Percentiles rank a stretch among this genome's conserved stretches.
These are phyloP conservation scores for Beaufortia kweichowensis DNA, from an alignment of 2,113 vertebrate genomes.

Conservation along the genomic window DNA sequence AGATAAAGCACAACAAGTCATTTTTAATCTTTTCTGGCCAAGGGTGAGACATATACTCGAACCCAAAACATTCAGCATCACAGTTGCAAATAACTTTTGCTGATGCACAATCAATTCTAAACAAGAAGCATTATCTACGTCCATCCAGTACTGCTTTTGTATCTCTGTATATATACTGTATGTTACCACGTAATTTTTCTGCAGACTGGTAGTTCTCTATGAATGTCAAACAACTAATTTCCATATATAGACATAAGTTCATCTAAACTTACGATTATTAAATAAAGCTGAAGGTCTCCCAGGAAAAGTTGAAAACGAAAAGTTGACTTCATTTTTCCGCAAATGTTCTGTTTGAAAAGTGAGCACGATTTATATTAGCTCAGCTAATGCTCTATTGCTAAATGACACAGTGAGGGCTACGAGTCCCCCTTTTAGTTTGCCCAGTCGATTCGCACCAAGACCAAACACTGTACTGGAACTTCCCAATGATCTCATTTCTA, in stretches of 20 bases:
- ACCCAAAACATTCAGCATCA: not conserved
- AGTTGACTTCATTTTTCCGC: not conserved
- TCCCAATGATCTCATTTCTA: constrained; percentile 7
- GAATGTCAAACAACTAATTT: not conserved
- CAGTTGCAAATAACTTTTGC: not conserved
- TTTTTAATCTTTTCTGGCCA: not conserved
- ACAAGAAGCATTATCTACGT: not conserved
- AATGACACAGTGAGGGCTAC: not conserved
- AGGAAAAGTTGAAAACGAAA: not conserved
- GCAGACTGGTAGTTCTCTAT: not conserved
- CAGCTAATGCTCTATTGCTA: not conserved
- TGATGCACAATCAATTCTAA: not conserved
- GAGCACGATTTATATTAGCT: not conserved
- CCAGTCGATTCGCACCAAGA: not conserved
- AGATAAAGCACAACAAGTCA: not conserved
- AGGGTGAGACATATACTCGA: not conserved
- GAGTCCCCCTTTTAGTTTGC: not conserved
- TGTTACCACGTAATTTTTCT: not conserved
- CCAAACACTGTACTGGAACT: constrained; percentile 5
- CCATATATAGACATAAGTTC: not conserved
- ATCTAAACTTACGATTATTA: constrained; percentile 11
- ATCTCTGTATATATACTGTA: not conserved
- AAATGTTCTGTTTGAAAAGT: not conserved
- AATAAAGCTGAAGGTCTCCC: not conserved
- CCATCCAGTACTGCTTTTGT: not conserved